Percentiles rank a stretch among this genome's conserved stretches.
Conservation (phyloP, 2,797 vertebrate genomes). For the Acomys russatus region DNA sequence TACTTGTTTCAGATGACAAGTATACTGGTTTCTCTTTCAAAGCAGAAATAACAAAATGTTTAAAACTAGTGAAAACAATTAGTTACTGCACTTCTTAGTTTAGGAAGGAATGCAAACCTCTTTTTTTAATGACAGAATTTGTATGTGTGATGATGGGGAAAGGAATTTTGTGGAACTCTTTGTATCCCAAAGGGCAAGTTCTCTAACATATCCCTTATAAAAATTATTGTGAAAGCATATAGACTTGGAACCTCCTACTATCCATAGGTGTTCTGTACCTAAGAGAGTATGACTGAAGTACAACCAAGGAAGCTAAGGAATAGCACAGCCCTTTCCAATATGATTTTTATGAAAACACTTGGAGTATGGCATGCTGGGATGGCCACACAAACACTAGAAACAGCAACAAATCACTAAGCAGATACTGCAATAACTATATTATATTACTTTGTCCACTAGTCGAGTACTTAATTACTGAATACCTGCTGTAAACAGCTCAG, state of each 20-base stretch:
- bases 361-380: too few species aligned
- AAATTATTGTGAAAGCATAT: background rate
- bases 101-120: background rate
- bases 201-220: background rate
- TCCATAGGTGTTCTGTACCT: background rate
- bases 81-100: background rate
- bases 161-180: background rate
- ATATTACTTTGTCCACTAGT: background rate
- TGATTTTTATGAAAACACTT: background rate
- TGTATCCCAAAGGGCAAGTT: background rate
- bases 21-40: background rate
- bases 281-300: background rate
- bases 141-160: background rate
- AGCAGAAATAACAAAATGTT: background rate
- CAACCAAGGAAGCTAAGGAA: background rate
- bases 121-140: constrained; percentile 41
- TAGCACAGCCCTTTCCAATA: background rate
- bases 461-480: constrained; percentile 21
- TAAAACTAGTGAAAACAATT: constrained; percentile 11
- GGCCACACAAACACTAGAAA: background rate
- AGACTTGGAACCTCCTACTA: background rate
- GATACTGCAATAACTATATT: background rate
- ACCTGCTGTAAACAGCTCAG: background rate
- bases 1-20: background rate
- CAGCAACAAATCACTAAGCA: background rate